Conservation (phyloP, 2,113 vertebrate species). For the Paraplagusia blochii region DNA sequence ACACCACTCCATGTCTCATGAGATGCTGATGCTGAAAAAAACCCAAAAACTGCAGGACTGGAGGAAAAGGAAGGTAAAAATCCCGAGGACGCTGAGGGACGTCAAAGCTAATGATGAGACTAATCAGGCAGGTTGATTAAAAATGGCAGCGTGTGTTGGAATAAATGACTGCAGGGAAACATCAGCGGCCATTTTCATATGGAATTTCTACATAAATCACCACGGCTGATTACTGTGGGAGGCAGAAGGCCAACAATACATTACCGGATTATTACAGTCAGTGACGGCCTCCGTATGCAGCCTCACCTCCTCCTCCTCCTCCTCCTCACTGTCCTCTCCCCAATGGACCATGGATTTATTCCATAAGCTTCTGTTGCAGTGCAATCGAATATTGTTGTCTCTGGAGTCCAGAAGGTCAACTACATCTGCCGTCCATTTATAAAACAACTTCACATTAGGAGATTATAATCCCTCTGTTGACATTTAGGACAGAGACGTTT, state of each 20-base stretch:
- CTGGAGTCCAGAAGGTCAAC: slow-evolving; percentile 8
- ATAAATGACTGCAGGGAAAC: slow-evolving; percentile 37
- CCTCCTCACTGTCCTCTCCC: slow-evolving; percentile 4
- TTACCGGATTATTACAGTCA: slow-evolving; percentile 60
- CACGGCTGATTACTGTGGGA: slow-evolving; percentile 48
- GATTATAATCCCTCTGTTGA: slow-evolving; percentile 11
- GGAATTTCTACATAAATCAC: slow-evolving; percentile 51
- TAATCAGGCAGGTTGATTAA: slow-evolving; percentile 45
- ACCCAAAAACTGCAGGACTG: not conserved
- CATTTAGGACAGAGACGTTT: not conserved
- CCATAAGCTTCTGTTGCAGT: slow-evolving; percentile 46
- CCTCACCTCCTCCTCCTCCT: no score
- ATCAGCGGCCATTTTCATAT: slow-evolving; percentile 42
- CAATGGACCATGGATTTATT: slow-evolving; percentile 52
- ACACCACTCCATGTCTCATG: not conserved
- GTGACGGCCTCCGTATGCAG: slow-evolving; percentile 10
- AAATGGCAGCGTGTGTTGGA: slow-evolving; percentile 33
- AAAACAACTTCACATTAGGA: slow-evolving; percentile 18
- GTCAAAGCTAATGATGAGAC: slow-evolving; percentile 40
- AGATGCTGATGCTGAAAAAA: slow-evolving; percentile 20
- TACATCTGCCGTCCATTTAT: slow-evolving; percentile 15
- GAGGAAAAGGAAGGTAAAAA: not conserved
- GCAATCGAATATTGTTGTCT: slow-evolving; percentile 8
- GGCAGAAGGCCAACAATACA: slow-evolving; percentile 53
- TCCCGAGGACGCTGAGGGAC: slow-evolving; percentile 7